Base-by-base conservation (phyloP, 2,113 vertebrate species). In the Myocastor coypus region DNA sequence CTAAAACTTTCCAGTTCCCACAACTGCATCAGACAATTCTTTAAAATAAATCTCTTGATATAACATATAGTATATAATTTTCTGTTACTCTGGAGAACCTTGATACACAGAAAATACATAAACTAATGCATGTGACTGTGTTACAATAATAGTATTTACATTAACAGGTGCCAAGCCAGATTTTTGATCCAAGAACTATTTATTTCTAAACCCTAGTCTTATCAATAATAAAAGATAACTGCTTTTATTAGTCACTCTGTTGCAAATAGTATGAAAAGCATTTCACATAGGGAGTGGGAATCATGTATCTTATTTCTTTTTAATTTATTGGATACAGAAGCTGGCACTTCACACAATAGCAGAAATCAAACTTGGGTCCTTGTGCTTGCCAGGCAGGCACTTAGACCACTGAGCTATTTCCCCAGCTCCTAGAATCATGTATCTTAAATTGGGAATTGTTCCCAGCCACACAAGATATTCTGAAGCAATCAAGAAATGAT, bases 201-300 rank as follows among this genome's bases (percentile, higher is more conserved):
- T 4, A 92, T 95, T 96, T 50, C 64, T 20, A 93, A 93, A 7
- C 9, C 8, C 20, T 61, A 37, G 17, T 61, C 90, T 83, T 89
- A 94, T 77, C 42, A 88, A 77, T 88, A 92, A 73, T 75, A 93
- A 91, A 83, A 95, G 20, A 86, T n/a, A 82, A 13, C n/a, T 92
- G 77, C n/a, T 92, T 93, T 91, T 85, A 88, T 73, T 94, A 87
- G 94, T 73, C 64, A 85, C 28, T 84, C 4, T n/a, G 3, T 84
- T 86, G 83, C 37, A 91, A n/a, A n/a, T 19, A 89, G 12, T 63
- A 8, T 83, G 50, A 92, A 92, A 78, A 32, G 83, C 24, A 26
- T 26, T 87, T 94, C 40, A 91, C 19, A 71, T 17, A 93, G 7
- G 7, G 64, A 30, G n/a, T 73, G 40, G 37, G 63, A 68, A 86